Evolutionary conservation across 2,113 vertebrate genomes (phyloP).

Genomic region (Poeciliopsis occidentalis): DNA sequence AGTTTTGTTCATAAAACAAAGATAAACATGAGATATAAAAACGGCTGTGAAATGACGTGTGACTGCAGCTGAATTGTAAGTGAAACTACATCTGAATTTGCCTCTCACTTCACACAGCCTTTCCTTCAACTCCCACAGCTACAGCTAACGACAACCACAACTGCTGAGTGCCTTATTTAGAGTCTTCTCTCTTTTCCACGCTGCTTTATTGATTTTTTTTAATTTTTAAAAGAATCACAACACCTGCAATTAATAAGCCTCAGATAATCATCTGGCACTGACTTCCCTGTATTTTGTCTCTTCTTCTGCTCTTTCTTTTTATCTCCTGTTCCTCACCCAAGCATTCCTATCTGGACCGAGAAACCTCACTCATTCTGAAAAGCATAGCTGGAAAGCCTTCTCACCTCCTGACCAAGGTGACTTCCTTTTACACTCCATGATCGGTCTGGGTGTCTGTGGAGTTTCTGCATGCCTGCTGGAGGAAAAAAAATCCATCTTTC

Average conservation of each 20-base stretch:
- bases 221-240: slow-evolving; percentile 40
- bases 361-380: slow-evolving; percentile 99
- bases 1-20: not conserved
- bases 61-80: not conserved
- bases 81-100: not conserved
- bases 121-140: slow-evolving; percentile 56
- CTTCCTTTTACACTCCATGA: slow-evolving; percentile 70
- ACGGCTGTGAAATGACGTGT: not conserved
- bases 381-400: slow-evolving; percentile 99
- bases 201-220: slow-evolving; percentile 27
- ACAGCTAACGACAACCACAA: slow-evolving; percentile 58
- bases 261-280: slow-evolving; percentile 82
- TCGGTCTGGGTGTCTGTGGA: slow-evolving; percentile 13
- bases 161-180: slow-evolving; percentile 35
- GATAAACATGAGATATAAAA: not conserved
- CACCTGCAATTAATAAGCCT: slow-evolving; percentile 60
- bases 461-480: slow-evolving; percentile 18
- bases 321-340: slow-evolving; percentile 71
- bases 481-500: slow-evolving; percentile 11
- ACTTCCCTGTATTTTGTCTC: slow-evolving; percentile 77
- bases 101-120: slow-evolving; percentile 21
- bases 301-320: slow-evolving; percentile 77
- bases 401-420: slow-evolving; percentile 99
- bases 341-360: slow-evolving; percentile 99
- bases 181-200: slow-evolving; percentile 48